phyloP scores from a whole-genome alignment of 1,140 invertebrate genomes.

The Phymastichus coffea region DNA sequence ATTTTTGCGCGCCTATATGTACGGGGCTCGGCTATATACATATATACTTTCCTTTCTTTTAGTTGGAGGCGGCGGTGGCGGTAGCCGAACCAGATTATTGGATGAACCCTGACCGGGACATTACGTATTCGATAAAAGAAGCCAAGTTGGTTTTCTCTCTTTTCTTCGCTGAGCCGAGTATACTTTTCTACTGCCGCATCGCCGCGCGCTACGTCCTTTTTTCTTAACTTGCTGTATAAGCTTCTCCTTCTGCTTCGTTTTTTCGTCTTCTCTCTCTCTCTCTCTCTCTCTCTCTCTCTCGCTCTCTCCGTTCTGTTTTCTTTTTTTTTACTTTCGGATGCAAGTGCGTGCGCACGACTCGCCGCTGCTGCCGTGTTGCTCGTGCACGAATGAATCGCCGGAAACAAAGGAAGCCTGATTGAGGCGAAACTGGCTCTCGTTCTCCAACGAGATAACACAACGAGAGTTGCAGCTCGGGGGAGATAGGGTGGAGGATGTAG shows the following conservation, averaged over 20 bases:
- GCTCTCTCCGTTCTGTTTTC: not conserved
- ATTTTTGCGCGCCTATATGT: too few relatives aligned
- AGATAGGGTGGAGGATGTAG: too few relatives aligned
- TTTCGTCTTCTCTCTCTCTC: not conserved
- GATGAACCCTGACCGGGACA: conserved; percentile 46
- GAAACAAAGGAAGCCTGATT: conserved; percentile 2
- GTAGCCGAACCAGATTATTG: conserved; percentile 52
- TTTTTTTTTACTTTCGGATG: not conserved
- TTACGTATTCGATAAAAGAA: conserved; percentile 47
- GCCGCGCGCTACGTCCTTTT: conserved; percentile 11
- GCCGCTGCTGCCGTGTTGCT: not conserved
- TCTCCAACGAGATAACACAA: too few relatives aligned
- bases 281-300: too few relatives aligned
- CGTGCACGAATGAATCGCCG: conserved; percentile 6
- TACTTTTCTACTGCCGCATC: too few relatives aligned
- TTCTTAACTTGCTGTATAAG: not conserved
- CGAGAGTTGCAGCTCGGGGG: too few relatives aligned
- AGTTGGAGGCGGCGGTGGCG: too few relatives aligned
- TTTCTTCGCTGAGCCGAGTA: too few relatives aligned
- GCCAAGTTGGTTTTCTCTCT: not conserved
- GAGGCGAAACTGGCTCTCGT: not conserved
- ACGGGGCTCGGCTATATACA: too few relatives aligned
- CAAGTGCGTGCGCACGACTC: conserved; percentile 29
- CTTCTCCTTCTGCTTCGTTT: conserved; percentile 1
- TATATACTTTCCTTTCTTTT: too few relatives aligned